Conservation (phyloP, 2,113 vertebrate genomes). For the Carassius auratus region DNA sequence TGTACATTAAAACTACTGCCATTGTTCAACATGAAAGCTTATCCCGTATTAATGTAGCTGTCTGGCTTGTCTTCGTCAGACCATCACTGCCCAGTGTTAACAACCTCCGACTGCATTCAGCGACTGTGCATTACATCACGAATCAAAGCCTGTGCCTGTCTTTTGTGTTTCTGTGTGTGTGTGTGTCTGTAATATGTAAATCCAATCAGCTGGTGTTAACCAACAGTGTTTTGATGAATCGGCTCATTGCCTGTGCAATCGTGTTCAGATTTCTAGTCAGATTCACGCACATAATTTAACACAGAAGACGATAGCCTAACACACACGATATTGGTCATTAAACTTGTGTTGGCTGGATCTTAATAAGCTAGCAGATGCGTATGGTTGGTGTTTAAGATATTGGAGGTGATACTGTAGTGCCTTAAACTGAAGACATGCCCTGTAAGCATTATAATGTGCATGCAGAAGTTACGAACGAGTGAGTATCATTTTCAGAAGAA, state of each 20-base stretch:
- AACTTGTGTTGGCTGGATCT: slow-evolving; percentile 37
- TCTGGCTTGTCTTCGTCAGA: slow-evolving; percentile 11
- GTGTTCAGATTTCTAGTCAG: slow-evolving; percentile 30
- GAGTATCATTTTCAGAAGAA: slow-evolving; percentile 13
- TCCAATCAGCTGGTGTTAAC: slow-evolving; percentile 49
- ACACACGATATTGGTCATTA: neutral
- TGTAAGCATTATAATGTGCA: slow-evolving; percentile 32
- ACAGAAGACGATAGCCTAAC: slow-evolving; percentile 29
- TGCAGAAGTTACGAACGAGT: slow-evolving; percentile 15
- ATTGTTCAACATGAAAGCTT: slow-evolving; percentile 2
- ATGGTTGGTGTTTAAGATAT: neutral
- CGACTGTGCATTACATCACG: slow-evolving; percentile 21
- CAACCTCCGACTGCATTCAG: neutral
- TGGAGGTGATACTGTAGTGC: slow-evolving; percentile 51
- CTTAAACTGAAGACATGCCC: slow-evolving; percentile 50
- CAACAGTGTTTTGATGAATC: slow-evolving; percentile 28
- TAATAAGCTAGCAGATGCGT: slow-evolving; percentile 8
- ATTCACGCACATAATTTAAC: slow-evolving; percentile 3
- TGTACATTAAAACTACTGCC: neutral
- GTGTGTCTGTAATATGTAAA: slow-evolving; percentile 26
- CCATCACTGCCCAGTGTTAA: slow-evolving; percentile 43
- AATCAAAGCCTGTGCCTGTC: slow-evolving; percentile 42
- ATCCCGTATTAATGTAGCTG: slow-evolving; percentile 11
- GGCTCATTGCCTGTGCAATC: slow-evolving; percentile 24
- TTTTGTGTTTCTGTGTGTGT: slow-evolving; percentile 9